These are phyloP conservation scores for Triplophysa dalaica DNA, from an alignment of 2,113 vertebrate species.

Conservation along the genomic window DNA sequence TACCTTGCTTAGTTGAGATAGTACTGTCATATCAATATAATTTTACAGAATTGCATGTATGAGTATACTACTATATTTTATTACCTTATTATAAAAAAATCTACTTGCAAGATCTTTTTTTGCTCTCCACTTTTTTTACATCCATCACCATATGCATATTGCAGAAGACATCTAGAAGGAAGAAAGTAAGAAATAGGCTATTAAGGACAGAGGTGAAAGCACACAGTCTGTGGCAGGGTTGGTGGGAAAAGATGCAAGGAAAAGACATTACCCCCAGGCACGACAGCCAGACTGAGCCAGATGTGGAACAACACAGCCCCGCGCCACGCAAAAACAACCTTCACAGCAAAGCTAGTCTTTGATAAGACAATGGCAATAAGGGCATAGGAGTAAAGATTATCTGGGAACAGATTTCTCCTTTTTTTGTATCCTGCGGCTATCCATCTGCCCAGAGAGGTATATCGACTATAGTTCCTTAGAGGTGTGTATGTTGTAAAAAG, in stretches of 20 bases:
- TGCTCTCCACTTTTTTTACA: neutral
- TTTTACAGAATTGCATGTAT: neutral
- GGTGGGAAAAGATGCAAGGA: constrained; percentile 16
- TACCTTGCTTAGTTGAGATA: neutral
- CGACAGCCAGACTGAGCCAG: constrained; percentile 41
- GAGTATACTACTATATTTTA: neutral
- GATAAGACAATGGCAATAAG: constrained; percentile 16
- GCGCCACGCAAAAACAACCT: neutral
- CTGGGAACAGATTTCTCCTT: constrained; percentile 27
- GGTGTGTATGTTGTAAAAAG: constrained; percentile 31
- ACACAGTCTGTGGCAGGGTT: neutral
- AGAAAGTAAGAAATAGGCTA: neutral
- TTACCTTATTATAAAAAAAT: neutral
- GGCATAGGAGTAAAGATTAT: constrained; percentile 27
- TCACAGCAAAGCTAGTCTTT: constrained; percentile 15
- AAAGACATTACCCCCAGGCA: constrained; percentile 33
- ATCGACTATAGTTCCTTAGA: neutral
- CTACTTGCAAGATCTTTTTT: neutral
- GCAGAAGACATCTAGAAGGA: neutral
- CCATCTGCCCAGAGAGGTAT: constrained; percentile 21
- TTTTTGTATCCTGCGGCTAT: constrained; percentile 6
- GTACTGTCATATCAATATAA: neutral
- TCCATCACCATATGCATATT: neutral
- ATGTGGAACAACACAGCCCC: constrained; percentile 31
- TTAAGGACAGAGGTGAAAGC: constrained; percentile 15